Evolutionary conservation across 2,888 invertebrate species (phyloP), one percentile per base, ranked within the genome.

Genomic region (Ichneumoninae sp.): DNA sequence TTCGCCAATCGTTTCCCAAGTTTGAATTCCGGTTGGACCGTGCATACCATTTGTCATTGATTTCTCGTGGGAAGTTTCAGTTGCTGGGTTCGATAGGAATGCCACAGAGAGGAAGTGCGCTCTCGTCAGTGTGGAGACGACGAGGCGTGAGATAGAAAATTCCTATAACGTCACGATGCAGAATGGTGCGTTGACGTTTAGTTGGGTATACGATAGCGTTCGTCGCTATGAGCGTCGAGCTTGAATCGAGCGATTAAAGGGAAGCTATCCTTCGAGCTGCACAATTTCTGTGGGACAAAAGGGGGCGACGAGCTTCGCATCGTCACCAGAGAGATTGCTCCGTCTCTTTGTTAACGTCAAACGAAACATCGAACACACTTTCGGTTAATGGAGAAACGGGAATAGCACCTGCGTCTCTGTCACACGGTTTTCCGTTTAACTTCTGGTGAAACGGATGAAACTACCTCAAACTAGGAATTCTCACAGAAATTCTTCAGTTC

Each of bases 231-330:
- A 52, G 52, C 71, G 52, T 47, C 13, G 65, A 44, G 66, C 70
- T 44, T 19, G 74, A 63, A 79, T 83, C 79, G 76, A 78, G 50
- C 75, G 60, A 70, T 85, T 87, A 83, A 87, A 86, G 85, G 77
- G 86, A 83, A 85, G 69, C 83, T 86, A 82, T 75, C 83, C 73
- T 85, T 80, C 60, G 44, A 54, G 33, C 44, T 19, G 63, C 50
- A 36, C 44, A 75, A 69, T 52, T 75, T 16, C 30, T 63, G 47
- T 60, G 33, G 54, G 77, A 82, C 73, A 82, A 81, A 76, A 76
- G 57, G 8, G 47, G 75, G 19, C 10, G 10, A 19, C 33, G n/a
- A 76, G 66, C 16, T 16, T 68, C 10, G n/a, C 57, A 16, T 50
- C 50, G 33, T 73, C 52, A 68, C 66, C 73, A 26, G 47, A 33